These are phyloP conservation scores for Channa striata DNA, from an alignment of 2,797 vertebrate species.

Conservation along the genomic window DNA sequence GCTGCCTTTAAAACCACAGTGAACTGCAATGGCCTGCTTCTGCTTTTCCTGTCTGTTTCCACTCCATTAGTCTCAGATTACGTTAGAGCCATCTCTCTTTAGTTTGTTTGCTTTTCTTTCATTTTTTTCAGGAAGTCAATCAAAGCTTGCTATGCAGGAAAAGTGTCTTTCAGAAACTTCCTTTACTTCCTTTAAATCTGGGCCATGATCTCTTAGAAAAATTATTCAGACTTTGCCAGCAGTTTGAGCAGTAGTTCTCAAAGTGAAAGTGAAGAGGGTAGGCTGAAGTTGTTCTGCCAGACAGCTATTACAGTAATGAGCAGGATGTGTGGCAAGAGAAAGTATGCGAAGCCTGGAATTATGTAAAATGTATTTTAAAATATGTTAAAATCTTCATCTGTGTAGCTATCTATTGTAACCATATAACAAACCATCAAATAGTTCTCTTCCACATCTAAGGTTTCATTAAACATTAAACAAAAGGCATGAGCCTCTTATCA, in stretches of 20 bases:
- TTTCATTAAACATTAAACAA: no score
- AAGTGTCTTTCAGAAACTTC: constrained; percentile 20
- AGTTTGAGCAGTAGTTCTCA: neutral
- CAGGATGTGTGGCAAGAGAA: neutral
- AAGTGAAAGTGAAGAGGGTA: neutral
- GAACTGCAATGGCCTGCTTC: neutral
- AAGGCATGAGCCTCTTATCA: no score
- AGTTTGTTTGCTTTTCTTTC: neutral
- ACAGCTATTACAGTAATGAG: constrained; percentile 2
- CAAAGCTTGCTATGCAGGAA: constrained; percentile 21
- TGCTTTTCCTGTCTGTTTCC: constrained; percentile 1
- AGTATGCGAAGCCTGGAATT: no score
- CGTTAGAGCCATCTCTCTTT: neutral
- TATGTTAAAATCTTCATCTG: no score
- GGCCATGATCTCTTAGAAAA: neutral
- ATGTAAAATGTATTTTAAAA: no score
- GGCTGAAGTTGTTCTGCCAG: neutral
- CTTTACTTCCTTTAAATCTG: constrained; percentile 25
- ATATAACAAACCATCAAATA: no score
- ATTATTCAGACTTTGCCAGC: neutral
- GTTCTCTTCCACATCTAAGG: no score
- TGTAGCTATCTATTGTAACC: no score
- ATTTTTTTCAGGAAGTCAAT: constrained; percentile 21
- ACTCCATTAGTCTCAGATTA: constrained; percentile 5
- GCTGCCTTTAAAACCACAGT: constrained; percentile 6